Conservation (phyloP, 2,797 vertebrate species). For the Arnoldichthys spilopterus region DNA sequence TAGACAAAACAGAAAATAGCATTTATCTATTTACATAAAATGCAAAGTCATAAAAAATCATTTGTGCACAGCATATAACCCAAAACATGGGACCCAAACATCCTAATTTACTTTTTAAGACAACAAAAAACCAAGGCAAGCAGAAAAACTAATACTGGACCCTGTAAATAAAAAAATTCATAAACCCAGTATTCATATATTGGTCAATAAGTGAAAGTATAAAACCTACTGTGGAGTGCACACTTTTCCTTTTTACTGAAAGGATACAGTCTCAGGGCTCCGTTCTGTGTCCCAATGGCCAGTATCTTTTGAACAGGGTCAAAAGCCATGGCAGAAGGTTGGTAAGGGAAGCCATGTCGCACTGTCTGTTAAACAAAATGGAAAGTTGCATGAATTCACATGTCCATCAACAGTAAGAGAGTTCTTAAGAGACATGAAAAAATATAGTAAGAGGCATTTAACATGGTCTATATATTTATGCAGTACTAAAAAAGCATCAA, state of each 20-base stretch:
- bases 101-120: background rate
- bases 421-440: background rate
- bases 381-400: slow-evolving; percentile 61
- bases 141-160: background rate
- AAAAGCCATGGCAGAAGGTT: slow-evolving; percentile 96
- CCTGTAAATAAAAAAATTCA: background rate
- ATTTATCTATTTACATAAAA: background rate
- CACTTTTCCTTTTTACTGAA: slow-evolving; percentile 63
- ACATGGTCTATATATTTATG: background rate
- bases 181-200: background rate
- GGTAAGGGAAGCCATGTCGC: slow-evolving; percentile 97
- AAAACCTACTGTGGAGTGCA: background rate
- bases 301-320: slow-evolving; percentile 99
- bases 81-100: background rate
- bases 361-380: slow-evolving; percentile 85
- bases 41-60: no score
- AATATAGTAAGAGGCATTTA: background rate
- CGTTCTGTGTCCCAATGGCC: slow-evolving; percentile 92
- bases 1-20: background rate
- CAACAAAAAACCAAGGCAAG: background rate
- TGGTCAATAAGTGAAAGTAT: background rate
- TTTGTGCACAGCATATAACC: background rate
- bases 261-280: slow-evolving; percentile 99
- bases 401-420: background rate
- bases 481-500: background rate